Evolutionary conservation across 35 echinoderm and acorn worm genomes (phyloP).

Genomic region (Strongylocentrotus purpuratus): DNA sequence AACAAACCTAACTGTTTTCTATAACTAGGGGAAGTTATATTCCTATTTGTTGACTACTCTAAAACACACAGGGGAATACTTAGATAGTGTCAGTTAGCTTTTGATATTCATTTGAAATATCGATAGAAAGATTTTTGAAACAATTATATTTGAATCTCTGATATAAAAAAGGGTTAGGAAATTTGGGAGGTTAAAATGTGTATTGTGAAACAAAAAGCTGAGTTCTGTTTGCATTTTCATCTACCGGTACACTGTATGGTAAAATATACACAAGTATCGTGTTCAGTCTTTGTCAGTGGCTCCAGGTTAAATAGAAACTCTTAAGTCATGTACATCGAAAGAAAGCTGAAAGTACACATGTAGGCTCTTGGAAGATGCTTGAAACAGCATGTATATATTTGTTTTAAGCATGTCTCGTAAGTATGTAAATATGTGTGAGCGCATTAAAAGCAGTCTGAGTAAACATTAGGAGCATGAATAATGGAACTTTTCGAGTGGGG

Average conservation of each 20-base stretch:
- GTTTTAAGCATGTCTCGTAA: not conserved
- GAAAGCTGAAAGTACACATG: not conserved
- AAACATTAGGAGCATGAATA: not conserved
- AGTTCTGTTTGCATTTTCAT: not conserved
- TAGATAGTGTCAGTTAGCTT: too few relatives aligned
- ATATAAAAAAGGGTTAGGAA: too few relatives aligned
- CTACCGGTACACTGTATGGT: not conserved
- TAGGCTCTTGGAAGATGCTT: not conserved
- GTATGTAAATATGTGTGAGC: conserved; percentile 2
- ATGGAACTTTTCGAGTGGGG: not conserved
- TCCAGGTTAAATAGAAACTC: not conserved
- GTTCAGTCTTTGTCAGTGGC: not conserved
- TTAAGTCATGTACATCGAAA: not conserved
- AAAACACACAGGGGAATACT: too few relatives aligned
- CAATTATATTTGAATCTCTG: too few relatives aligned
- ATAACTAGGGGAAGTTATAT: too few relatives aligned
- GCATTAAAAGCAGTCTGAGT: not conserved
- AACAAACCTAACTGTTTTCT: too few relatives aligned
- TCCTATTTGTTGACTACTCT: too few relatives aligned
- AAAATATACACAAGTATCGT: not conserved
- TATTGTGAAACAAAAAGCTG: too few relatives aligned
- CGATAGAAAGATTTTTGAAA: too few relatives aligned
- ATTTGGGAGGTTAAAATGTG: too few relatives aligned
- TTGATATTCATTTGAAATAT: too few relatives aligned
- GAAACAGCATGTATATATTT: conserved; percentile 1